Base-by-base conservation (phyloP, 2,888 invertebrate genomes). In the Rhodophaea formosa region DNA sequence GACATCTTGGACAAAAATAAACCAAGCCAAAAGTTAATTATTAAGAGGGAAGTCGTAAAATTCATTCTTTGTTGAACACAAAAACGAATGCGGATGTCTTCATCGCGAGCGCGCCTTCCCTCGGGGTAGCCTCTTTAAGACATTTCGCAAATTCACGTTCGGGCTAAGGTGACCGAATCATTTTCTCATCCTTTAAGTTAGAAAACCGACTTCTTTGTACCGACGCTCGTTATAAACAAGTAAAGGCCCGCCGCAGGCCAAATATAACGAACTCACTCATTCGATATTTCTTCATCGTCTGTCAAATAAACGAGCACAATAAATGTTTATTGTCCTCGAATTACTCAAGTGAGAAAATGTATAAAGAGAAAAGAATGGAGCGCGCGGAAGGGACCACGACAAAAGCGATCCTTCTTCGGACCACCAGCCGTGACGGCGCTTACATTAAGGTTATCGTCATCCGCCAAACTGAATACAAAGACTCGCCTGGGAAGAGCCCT, bases 371-470 rank as follows among this genome's bases (percentile, higher is more conserved):
- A 90, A 90, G 88, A 88, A 88, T 87, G 80, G 81, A 72, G 78
- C 77, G 83, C 77, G 73, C 78, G 84, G 86, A 87, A 86, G 85
- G 86, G 88, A 84, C 87, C 78, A 76, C 83, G 86, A 88, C 89
- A 88, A 89, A 87, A 83, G 88, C 87, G 82, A 89, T 89, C 88
- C 84, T 87, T 90, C 88, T 87, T 79, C 77, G 82, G 87, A 84
- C 88, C 88, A 84, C 85, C 87, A 84, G 84, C 88, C 88, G 88
- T 90, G 89, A 85, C 89, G 85, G 70, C 86, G 90, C 90, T 88
- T 90, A 90, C 89, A 90, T 90, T 90, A 90, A 84, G 89, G 89
- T 89, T 90, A 90, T 90, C 90, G 85, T 85, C 86, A 86, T 79
- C 84, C 85, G 81, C 89, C 89, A 89, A 90, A 88, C 89, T 78